phyloP scores from a whole-genome alignment of 1,140 invertebrate genomes.

The Aricia agestis region DNA sequence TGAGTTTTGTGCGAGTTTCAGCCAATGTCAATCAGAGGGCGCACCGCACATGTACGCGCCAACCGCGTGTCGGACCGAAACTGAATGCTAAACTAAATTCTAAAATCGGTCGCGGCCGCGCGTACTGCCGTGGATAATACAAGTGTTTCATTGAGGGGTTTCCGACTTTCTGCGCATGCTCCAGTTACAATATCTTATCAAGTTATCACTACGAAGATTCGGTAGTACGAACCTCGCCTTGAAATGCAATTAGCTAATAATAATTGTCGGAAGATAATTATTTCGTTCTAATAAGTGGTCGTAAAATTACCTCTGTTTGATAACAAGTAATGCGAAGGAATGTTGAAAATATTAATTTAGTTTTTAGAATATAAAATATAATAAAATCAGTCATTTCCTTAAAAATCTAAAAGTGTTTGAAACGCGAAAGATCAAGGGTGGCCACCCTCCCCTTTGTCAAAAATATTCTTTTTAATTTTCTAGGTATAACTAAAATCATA shows the following conservation, averaged over 20 bases:
- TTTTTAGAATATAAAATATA: too few species aligned
- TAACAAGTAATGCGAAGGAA: too few species aligned
- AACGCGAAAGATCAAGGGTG: too few species aligned
- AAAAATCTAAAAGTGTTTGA: too few species aligned
- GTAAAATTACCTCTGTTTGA: not conserved
- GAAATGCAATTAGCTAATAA: not conserved
- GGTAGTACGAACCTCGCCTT: not conserved
- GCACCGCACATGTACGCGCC: constrained; percentile 45
- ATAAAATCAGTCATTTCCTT: too few species aligned
- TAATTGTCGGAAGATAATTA: constrained; percentile 7
- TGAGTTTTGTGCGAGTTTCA: constrained; percentile 57
- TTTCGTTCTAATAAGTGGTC: not conserved
- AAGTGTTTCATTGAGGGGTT: constrained; percentile 8
- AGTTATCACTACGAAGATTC: not conserved
- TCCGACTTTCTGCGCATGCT: constrained; percentile 8
- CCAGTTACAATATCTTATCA: constrained; percentile 8
- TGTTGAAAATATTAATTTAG: too few species aligned
- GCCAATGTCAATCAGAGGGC: constrained; percentile 50
- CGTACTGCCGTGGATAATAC: not conserved
- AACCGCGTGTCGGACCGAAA: constrained; percentile 57
- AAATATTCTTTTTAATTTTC: too few species aligned
- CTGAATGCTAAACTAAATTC: constrained; percentile 45
- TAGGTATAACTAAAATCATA: too few species aligned
- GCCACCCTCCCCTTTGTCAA: too few species aligned
- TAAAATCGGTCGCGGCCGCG: constrained; percentile 41